Evolutionary conservation across 2,888 invertebrate species (phyloP), one percentile per base, ranked within the genome.

Genomic region (Orchesella flavescens): DNA sequence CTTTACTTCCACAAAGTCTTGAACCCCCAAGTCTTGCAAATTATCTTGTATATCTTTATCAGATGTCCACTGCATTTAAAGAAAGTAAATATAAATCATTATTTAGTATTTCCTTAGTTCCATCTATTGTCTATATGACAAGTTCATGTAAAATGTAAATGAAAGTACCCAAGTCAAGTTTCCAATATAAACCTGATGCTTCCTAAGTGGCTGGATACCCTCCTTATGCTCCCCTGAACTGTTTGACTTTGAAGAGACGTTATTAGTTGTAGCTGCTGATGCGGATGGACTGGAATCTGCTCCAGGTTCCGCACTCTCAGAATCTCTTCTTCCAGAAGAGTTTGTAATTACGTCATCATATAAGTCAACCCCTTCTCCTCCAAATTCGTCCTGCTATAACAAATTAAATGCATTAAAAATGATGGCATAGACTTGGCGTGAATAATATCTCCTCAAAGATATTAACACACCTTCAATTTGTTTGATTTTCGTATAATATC

Each of bases 1-100:
- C 91, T 99, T 99, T 53, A 99, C 97, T 90, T 99, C 99, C 89
- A 97, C 93, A 89, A 99, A 95, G 91, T 99, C 99, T 78, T 93
- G 93, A 7, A 98, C 95, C 68, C 98, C 98, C 88, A 96, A 92
- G 88, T 95, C 94, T 74, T 93, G 93, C 84, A 98, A 93, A n/a
- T 95, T 94, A 91, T 97, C 96, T 72, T 95, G 94, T 87, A 99
- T 94, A 90, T 99, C 98, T 91, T 96, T 96, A 92, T 97, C 98
- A 86, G 97, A 98, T 76, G 98, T 98, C 98, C 98, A 99, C 98
- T 97, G 91, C 85, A 89, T 86, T 85, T 84, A 78, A 76, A 72
- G 53, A 21, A 46, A 69, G 24, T 17, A 17, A 65, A 72, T 66
- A 34, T 69, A 24, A 53, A n/a, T 55, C 13, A 21, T 44, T 43